Base-by-base conservation (phyloP, 2,888 invertebrate species). In the Apantesis nais region DNA sequence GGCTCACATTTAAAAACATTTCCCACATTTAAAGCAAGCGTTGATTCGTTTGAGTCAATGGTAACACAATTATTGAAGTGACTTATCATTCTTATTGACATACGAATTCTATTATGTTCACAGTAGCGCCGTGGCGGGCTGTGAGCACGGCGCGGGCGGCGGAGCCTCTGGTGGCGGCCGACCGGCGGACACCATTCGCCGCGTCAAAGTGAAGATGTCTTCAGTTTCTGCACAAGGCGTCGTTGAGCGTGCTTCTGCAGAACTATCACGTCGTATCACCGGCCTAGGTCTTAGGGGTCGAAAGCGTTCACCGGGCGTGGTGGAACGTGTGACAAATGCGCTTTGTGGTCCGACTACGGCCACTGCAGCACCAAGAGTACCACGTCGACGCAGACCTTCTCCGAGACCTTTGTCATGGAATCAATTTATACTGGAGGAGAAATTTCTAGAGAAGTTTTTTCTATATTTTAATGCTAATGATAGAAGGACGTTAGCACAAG, bases 191-290 rank as follows among this genome's bases (percentile, higher is more conserved):
- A 93, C 94, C 77, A 92, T 94, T 77, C 91, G 94, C 77, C 92
- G 94, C 83, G 95, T 95, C 71, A 94, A 95, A 86, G 93, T 94
- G 88, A 94, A 93, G 88, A 97, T 97, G 97, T 97, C 97, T 89
- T 97, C 97, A 87, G 97, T 98, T 94, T 97, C 97, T 84, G 97
- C 98, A 85, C 98, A 98, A 93, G 98, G 98, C 87, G 98, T 98
- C 88, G 98, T 98, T 92, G 98, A 98, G 96, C 96, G 98, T 87
- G 98, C 98, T 86, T 98, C 98, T 83, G 98, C 98, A 79, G 98
- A 98, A 93, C 96, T 98, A 79, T 97, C 98, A 83, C 98, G 98
- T 89, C 97, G 98, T 87, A 98, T 98, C 93, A 98, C 97, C 87
- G 98, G 98, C 75, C 95, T 98, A 83, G 97, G 97, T 68, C 93